phyloP scores from a whole-genome alignment of 2,113 vertebrate species.

The Otocyon megalotis region DNA sequence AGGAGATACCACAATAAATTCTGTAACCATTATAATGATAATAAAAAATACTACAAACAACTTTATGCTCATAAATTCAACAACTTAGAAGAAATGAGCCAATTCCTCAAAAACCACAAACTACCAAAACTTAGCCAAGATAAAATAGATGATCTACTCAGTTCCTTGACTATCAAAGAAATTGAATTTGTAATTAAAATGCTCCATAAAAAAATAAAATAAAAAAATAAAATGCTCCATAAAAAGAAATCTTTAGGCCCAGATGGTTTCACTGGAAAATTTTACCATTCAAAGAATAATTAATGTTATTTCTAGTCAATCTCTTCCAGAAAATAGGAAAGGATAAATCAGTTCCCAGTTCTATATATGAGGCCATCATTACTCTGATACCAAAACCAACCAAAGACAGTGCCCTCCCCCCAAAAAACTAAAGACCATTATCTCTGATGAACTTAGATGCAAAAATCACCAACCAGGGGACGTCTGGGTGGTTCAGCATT shows the following conservation, averaged over 20 bases:
- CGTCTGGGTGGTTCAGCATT: too few relatives aligned
- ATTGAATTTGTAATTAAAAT: conserved; percentile 11
- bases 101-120: conserved; percentile 39
- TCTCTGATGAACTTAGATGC: neutral
- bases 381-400: neutral
- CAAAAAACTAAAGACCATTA: neutral
- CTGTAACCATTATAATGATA: neutral
- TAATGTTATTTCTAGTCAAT: neutral
- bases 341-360: neutral
- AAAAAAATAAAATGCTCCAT: neutral
- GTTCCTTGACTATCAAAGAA: neutral
- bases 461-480: neutral
- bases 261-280: conserved; percentile 18
- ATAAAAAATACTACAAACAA: neutral
- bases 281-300: neutral
- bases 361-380: neutral
- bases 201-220: neutral
- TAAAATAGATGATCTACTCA: neutral
- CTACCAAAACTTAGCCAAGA: conserved; percentile 1
- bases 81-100: neutral
- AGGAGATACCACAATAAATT: neutral
- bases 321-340: neutral
- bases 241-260: neutral
- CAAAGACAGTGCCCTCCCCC: neutral
- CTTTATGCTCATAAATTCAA: neutral